Evolutionary conservation across 2,888 invertebrate genomes (phyloP).

Genomic region (Ectemnius cavifrons): DNA sequence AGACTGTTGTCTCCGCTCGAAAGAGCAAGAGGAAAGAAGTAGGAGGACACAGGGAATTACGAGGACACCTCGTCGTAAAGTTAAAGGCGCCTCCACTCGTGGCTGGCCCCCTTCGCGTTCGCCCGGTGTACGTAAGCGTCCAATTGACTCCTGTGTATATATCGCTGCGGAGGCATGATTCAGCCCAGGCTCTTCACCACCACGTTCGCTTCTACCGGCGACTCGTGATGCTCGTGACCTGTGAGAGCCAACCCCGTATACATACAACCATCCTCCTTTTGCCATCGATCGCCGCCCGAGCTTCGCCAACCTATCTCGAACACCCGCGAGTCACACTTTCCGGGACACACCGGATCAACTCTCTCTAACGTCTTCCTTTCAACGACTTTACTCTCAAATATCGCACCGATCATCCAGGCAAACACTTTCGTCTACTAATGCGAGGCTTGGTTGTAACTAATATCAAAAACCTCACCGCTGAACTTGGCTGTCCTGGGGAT

Average conservation of each 20-base stretch:
- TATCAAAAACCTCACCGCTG: too few relatives aligned
- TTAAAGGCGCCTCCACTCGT: constrained; percentile 63
- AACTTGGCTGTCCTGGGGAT: neutral
- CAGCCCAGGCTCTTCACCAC: constrained; percentile 49
- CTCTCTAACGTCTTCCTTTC: too few relatives aligned
- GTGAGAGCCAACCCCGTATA: constrained; percentile 48
- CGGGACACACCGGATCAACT: neutral
- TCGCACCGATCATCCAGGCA: too few relatives aligned
- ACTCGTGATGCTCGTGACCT: constrained; percentile 70
- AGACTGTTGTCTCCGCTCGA: too few relatives aligned
- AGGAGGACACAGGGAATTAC: constrained; percentile 59
- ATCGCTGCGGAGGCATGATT: constrained; percentile 61
- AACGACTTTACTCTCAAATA: too few relatives aligned
- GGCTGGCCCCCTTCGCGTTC: constrained; percentile 50
- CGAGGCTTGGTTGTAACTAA: too few relatives aligned
- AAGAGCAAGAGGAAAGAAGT: constrained; percentile 26
- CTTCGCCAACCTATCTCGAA: constrained; percentile 43
- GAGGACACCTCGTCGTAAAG: constrained; percentile 68
- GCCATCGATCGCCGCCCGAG: constrained; percentile 50
- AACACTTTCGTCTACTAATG: too few relatives aligned
- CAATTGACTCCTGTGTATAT: constrained; percentile 65
- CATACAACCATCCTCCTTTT: constrained; percentile 46
- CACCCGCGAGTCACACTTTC: constrained; percentile 29
- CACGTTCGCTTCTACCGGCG: constrained; percentile 56
- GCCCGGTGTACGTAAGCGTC: constrained; percentile 53